A percentile compares a stretch with the other conserved stretches of the same genome.
Conservation (phyloP, 2,888 invertebrate species). For the Geotrupes spiniger region DNA sequence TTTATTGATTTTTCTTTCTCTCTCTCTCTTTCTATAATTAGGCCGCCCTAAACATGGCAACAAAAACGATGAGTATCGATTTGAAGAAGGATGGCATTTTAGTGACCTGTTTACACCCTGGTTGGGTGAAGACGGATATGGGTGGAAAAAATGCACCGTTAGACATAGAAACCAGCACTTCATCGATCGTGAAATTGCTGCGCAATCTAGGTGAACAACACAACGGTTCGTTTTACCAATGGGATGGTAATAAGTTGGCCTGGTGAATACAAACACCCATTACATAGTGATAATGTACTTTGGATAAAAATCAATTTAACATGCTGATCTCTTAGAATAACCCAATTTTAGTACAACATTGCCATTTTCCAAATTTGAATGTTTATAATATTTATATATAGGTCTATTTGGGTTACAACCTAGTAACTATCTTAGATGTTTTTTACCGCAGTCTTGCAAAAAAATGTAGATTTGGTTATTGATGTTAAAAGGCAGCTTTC, state of each 20-base stretch:
- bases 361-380: too few species aligned
- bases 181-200: slow-evolving; percentile 65
- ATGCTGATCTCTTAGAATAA: too few species aligned
- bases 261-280: slow-evolving; percentile 65
- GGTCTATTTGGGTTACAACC: too few species aligned
- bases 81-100: slow-evolving; percentile 72
- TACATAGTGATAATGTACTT: too few species aligned
- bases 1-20: too few species aligned
- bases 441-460: too few species aligned
- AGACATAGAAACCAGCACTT: slow-evolving; percentile 65
- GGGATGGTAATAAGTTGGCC: slow-evolving; percentile 68
- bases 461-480: too few species aligned
- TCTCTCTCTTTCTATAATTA: slow-evolving; percentile 44
- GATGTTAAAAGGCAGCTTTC: too few species aligned
- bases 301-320: too few species aligned
- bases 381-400: too few species aligned
- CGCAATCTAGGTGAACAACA: slow-evolving; percentile 60
- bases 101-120: slow-evolving; percentile 77
- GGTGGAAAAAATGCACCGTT: slow-evolving; percentile 79
- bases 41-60: slow-evolving; percentile 83
- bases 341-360: too few species aligned
- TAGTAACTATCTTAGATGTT: too few species aligned
- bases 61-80: slow-evolving; percentile 80
- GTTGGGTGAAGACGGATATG: slow-evolving; percentile 90
- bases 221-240: slow-evolving; percentile 75